Evolutionary conservation across 53 echinoderm and acorn worm genomes (phyloP).

Genomic region (Paelopatides confundens): DNA sequence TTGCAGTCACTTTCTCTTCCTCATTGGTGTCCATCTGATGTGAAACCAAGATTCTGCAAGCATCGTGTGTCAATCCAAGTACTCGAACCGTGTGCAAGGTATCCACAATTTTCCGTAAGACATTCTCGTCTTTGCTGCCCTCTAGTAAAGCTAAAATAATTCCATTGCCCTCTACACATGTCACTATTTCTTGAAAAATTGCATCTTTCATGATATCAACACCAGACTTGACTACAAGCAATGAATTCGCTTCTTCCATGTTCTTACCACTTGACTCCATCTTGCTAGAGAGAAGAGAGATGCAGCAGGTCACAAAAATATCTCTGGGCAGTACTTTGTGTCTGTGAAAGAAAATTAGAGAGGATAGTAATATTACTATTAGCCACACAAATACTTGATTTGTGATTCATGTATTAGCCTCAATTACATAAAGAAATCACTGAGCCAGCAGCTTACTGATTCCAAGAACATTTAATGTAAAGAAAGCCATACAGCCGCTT

Average conservation of each 20-base stretch:
- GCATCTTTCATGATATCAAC: constrained; percentile 49
- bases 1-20: not conserved
- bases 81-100: not conserved
- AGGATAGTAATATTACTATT: no score
- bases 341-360: no score
- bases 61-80: constrained; percentile 30
- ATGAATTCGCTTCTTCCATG: not conserved
- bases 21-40: not conserved
- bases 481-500: no score
- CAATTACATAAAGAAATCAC: no score
- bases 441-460: no score
- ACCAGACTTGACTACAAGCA: not conserved
- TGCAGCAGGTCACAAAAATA: no score
- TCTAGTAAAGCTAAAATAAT: constrained; percentile 32
- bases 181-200: constrained; percentile 28
- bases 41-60: constrained; percentile 15
- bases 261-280: not conserved
- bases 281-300: no score
- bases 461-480: no score
- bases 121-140: constrained; percentile 21
- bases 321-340: no score
- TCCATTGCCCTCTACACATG: constrained; percentile 24
- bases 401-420: no score
- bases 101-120: constrained; percentile 13
- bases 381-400: no score